Evolutionary conservation across 2,888 invertebrate genomes (phyloP), one percentile per base, ranked within the genome.

Genomic region (Stegophylla sp.): DNA sequence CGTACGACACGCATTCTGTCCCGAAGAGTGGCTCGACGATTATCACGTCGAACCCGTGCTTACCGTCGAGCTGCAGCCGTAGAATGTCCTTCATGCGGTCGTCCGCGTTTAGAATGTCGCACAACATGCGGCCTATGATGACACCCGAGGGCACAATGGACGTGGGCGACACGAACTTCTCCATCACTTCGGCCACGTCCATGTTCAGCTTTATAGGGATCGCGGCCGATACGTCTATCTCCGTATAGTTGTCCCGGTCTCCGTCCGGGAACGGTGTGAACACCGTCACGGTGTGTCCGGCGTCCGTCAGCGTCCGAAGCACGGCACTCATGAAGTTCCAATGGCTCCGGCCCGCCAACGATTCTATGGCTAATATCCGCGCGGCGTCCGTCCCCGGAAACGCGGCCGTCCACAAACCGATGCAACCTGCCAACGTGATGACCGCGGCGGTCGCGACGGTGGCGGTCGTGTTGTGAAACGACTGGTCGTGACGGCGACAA

Each of bases 1-100:
- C 45, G 43, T 66, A 56, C 17, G 64, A 26, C 15, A 67, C 66
- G 43, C 76, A 76, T 1, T 64, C 51, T 12, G 76, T 66, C 34
- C 34, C 34, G 5, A 26, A 84, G 43, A 86, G 67, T 20, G 83
- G 84, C 10, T 83, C 81, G 23, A 85, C 81, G 3, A 85, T 75
- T 3, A 84, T 83, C 51, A 72, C 12, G 26, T 72, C 72, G 72
- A 59, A 72, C 1, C 7, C 17, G n/a, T 5, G 34, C 34, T 3
- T 3, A 34, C 34, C 34, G 28, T 26, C 69, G 17, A 9, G 17
- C 23, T 20, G 7, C n/a, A 10, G 43, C 17, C 84, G 83, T 77
- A 85, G 84, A 51, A 84, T 83, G 63, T 84, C 83, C 41, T 84
- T 83, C 75, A 85, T 85, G 79, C 85, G 85, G 72, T 83, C 84